Evolutionary conservation across 2,797 vertebrate genomes (phyloP).

Genomic region (Microctenopoma stevenorrisi): DNA sequence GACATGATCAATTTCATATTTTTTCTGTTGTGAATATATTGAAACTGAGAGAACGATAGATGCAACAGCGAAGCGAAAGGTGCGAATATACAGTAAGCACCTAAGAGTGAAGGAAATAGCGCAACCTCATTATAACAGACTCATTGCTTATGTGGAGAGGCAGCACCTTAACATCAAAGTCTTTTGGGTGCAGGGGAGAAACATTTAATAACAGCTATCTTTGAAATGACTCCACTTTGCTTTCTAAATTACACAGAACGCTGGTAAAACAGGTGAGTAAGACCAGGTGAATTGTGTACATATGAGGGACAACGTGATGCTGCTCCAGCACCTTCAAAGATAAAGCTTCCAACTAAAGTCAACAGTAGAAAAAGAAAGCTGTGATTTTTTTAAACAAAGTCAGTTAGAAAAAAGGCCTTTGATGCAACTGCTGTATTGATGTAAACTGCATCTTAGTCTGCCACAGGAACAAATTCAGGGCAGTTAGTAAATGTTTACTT

Average conservation of each 20-base stretch:
- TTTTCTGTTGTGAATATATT: slow-evolving; percentile 5
- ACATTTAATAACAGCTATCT: slow-evolving; percentile 23
- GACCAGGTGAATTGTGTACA: slow-evolving; percentile 40
- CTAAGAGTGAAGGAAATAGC: slow-evolving; percentile 26
- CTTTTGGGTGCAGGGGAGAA: slow-evolving; percentile 32
- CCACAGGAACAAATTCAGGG: slow-evolving; percentile 14
- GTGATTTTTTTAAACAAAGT: slow-evolving; percentile 38
- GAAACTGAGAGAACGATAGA: slow-evolving; percentile 2
- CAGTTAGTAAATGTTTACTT: slow-evolving; percentile 46
- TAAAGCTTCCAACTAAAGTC: slow-evolving; percentile 30
- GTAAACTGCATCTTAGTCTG: slow-evolving; percentile 23
- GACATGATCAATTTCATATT: too few species aligned
- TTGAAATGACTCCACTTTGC: slow-evolving; percentile 43
- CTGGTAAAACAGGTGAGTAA: slow-evolving; percentile 21
- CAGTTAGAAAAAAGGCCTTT: slow-evolving; percentile 6
- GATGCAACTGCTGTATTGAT: slow-evolving; percentile 23
- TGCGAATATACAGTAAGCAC: slow-evolving; percentile 16
- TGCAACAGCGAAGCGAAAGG: not conserved
- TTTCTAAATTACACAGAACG: slow-evolving; percentile 63
- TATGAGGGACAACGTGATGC: slow-evolving; percentile 31
- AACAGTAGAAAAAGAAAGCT: slow-evolving; percentile 25
- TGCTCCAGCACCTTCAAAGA: slow-evolving; percentile 28
- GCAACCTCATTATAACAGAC: slow-evolving; percentile 45
- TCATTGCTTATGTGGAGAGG: slow-evolving; percentile 5
- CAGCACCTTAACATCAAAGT: slow-evolving; percentile 34